Evolutionary conservation across 2,113 vertebrate genomes (phyloP).

Genomic region (Okapia johnstoni): DNA sequence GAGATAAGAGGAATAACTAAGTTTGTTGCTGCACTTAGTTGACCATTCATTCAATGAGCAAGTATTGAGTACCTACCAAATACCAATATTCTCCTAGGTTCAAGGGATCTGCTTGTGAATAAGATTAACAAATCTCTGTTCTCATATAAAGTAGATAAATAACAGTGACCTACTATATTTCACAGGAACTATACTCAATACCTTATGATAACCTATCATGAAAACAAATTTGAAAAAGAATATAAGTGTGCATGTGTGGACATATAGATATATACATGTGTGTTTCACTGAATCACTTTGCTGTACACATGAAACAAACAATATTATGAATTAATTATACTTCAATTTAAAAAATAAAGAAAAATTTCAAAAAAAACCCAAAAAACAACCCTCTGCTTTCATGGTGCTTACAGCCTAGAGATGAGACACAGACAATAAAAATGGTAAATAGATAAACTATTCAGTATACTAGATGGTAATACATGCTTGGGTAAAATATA

Average conservation of each 20-base stretch:
- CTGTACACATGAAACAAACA: background rate
- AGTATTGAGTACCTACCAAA: background rate
- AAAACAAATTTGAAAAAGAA: background rate
- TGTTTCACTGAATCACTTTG: background rate
- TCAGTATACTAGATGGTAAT: background rate
- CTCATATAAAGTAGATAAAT: background rate
- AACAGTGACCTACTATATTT: background rate
- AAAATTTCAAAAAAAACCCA: background rate
- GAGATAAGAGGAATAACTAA: background rate
- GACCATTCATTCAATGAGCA: background rate
- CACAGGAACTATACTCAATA: background rate
- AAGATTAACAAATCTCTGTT: background rate
- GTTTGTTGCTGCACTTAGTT: background rate
- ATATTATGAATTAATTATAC: background rate
- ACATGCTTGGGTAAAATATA: background rate
- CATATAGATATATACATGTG: background rate
- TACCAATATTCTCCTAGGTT: background rate
- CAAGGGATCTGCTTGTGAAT: background rate
- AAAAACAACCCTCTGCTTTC: background rate
- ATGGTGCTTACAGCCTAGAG: background rate
- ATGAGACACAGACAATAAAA: background rate
- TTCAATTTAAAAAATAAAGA: background rate
- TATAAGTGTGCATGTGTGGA: background rate
- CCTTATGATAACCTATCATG: background rate
- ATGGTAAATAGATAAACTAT: background rate